A percentile compares a stretch with the other conserved stretches of the same genome.
Conservation (phyloP, 37 sponge, comb jelly and placozoan genomes). For the Spongilla lacustris region DNA sequence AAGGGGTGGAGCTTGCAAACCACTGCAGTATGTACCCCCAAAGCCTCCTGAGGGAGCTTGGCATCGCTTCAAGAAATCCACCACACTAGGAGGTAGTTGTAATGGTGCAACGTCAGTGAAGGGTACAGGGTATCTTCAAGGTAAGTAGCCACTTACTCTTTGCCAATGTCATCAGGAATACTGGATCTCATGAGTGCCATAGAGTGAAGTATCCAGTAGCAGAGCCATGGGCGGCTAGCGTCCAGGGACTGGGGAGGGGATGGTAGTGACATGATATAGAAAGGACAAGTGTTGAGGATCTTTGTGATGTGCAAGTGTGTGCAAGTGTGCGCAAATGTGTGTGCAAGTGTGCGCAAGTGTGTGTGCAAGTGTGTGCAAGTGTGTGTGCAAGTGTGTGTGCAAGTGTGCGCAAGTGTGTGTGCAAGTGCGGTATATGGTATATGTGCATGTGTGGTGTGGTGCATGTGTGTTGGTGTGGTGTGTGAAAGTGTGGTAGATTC, state of each 20-base stretch:
- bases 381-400: no score
- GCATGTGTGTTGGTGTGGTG: no score
- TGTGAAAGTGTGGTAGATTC: no score
- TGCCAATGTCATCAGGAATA: constrained; percentile 14
- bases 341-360: no score
- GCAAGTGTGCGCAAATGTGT: no score
- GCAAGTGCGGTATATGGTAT: no score
- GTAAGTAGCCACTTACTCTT: not conserved
- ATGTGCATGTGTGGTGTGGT: no score
- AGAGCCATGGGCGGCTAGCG: constrained; percentile 97
- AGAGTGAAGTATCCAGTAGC: constrained; percentile 96
- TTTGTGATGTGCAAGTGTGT: no score
- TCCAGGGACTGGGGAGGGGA: constrained; percentile 80
- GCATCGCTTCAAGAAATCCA: constrained; percentile 80
- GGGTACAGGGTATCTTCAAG: not conserved
- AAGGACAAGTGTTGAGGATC: no score
- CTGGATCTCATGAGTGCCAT: constrained; percentile 66
- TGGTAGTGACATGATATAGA: no score
- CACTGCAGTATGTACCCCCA: constrained; percentile 48
- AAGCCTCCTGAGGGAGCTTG: constrained; percentile 90
- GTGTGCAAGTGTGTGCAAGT: no score
- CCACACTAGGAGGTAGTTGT: constrained; percentile 29
- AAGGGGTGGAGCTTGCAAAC: not conserved
- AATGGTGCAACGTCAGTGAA: not conserved
- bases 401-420: not conserved